Conservation (phyloP, 30 jellyfish, hydroid and myxozoan species). For the Rhopilema esculentum region DNA sequence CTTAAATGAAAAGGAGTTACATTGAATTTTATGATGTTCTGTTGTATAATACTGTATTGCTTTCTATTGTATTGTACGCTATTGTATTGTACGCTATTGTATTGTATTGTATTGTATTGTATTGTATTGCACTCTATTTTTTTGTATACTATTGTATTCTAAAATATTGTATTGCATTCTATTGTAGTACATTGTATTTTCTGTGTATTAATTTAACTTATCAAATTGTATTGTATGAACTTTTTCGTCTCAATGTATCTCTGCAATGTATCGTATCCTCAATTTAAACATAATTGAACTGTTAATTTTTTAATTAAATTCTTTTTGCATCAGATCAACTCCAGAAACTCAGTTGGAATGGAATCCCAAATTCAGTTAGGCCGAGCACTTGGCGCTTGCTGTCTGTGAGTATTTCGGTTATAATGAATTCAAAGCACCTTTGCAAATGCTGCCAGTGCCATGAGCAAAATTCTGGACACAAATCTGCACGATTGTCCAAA, state of each 20-base stretch:
- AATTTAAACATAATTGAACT: too few relatives aligned
- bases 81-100: not conserved
- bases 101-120: not conserved
- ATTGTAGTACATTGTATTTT: not conserved
- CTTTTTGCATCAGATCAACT: constrained; percentile 72
- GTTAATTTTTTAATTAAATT: too few relatives aligned
- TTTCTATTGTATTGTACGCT: not conserved
- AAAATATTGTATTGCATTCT: not conserved
- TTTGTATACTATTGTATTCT: not conserved
- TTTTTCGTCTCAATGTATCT: too few relatives aligned
- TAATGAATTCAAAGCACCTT: not conserved
- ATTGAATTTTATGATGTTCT: too few relatives aligned
- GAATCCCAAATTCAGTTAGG: constrained; percentile 79
- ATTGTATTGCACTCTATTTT: not conserved
- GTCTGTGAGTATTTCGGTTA: constrained; percentile 68
- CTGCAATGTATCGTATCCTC: too few relatives aligned
- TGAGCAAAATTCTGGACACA: not conserved
- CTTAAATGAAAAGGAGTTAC: too few relatives aligned
- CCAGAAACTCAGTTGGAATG: constrained; percentile 95
- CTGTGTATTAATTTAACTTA: too few relatives aligned
- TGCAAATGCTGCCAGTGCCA: not conserved
- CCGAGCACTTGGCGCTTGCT: constrained; percentile 91
- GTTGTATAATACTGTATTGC: not conserved
- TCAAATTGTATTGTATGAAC: too few relatives aligned
- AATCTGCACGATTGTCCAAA: not conserved